Conservation (phyloP, 2,113 vertebrate genomes). For the Callospermophilus lateralis region DNA sequence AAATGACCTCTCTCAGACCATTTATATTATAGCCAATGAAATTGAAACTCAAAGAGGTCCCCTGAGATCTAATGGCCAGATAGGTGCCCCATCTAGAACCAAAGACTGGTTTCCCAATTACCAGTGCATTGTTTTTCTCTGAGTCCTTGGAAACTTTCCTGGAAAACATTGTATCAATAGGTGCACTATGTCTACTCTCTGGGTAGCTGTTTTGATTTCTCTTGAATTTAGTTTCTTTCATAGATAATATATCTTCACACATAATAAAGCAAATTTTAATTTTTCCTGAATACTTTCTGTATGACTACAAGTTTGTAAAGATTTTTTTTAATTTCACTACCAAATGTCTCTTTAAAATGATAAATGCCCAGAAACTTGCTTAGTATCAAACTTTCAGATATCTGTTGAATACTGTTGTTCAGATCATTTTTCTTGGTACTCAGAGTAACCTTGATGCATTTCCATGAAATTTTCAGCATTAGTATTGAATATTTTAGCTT, state of each 20-base stretch:
- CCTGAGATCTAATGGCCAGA: not conserved
- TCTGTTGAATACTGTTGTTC: not conserved
- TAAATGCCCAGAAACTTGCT: not conserved
- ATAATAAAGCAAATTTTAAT: not conserved
- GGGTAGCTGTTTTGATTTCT: not conserved
- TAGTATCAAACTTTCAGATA: not conserved
- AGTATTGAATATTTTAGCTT: constrained; percentile 3
- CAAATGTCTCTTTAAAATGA: not conserved
- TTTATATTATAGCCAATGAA: not conserved
- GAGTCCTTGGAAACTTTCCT: not conserved
- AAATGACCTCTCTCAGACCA: not conserved
- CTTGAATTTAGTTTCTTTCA: not conserved
- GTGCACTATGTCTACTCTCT: not conserved
- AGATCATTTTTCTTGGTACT: not conserved
- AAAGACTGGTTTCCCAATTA: not conserved
- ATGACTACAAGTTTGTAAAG: not conserved
- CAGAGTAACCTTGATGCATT: not conserved
- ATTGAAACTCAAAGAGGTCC: not conserved
- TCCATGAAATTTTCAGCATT: not conserved
- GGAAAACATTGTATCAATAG: not conserved
- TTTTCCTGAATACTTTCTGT: not conserved
- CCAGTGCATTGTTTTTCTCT: not conserved
- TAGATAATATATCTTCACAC: not conserved
- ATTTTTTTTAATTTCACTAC: not conserved
- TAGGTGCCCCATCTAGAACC: not conserved